A percentile compares a stretch with the other conserved stretches of the same genome.
Evolutionary conservation across 2,888 invertebrate species (phyloP).

Genomic region (Torymus aiolomorphi): DNA sequence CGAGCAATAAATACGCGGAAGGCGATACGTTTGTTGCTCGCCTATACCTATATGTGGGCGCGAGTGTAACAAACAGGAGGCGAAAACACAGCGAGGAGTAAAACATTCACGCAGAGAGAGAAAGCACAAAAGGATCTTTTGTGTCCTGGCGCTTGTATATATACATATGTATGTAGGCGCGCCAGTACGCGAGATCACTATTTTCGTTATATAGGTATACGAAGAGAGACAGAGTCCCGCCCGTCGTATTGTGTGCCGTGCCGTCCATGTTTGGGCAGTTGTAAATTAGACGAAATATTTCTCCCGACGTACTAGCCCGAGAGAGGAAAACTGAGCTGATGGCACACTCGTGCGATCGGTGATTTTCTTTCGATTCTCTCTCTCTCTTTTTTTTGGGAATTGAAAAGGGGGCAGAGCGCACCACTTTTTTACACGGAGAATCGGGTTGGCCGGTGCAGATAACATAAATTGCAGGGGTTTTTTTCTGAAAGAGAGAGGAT

Average conservation of each 20-base stretch:
- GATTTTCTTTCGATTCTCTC: too few species aligned
- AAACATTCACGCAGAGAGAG: constrained; percentile 15
- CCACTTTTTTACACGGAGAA: too few species aligned
- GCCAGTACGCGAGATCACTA: constrained; percentile 3
- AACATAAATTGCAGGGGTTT: too few species aligned
- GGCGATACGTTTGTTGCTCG: constrained; percentile 23
- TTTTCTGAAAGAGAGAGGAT: too few species aligned
- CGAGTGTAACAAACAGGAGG: constrained; percentile 15
- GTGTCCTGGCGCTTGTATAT: constrained; percentile 4
- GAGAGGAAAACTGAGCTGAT: too few species aligned
- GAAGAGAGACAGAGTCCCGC: not conserved
- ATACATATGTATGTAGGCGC: not conserved
- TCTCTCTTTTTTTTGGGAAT: too few species aligned
- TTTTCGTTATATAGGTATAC: constrained; percentile 21
- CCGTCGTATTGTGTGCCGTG: constrained; percentile 29
- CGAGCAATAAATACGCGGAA: constrained; percentile 33
- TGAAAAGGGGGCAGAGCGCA: too few species aligned
- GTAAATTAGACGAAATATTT: constrained; percentile 42
- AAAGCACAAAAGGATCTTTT: constrained; percentile 38
- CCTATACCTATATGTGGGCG: not conserved
- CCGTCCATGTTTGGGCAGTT: constrained; percentile 27
- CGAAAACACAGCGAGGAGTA: not conserved
- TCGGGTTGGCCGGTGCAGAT: too few species aligned
- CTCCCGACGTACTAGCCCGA: too few species aligned
- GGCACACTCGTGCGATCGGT: too few species aligned